Evolutionary conservation across 1,140 invertebrate species (phyloP).

Genomic region (Microplitis mediator): DNA sequence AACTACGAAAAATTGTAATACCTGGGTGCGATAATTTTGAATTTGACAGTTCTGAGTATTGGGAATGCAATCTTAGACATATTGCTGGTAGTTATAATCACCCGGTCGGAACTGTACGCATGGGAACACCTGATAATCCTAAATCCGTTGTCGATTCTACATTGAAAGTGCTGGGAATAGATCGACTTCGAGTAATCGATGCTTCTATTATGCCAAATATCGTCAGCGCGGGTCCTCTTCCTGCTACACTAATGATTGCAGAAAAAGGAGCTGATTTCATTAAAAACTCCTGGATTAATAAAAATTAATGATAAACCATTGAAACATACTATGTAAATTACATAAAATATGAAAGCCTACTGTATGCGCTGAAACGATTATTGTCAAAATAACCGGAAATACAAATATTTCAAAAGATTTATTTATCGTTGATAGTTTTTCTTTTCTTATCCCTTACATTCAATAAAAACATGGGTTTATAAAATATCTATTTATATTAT

Average conservation of each 20-base stretch:
- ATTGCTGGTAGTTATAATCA: slow-evolving; percentile 60
- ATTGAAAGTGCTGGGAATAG: slow-evolving; percentile 58
- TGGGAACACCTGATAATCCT: slow-evolving; percentile 59
- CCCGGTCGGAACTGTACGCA: slow-evolving; percentile 59
- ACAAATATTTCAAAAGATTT: slow-evolving; percentile 36
- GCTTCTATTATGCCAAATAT: slow-evolving; percentile 61
- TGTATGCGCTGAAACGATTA: no score
- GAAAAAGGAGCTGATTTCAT: slow-evolving; percentile 52
- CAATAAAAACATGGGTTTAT: no score
- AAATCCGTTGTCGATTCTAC: slow-evolving; percentile 63
- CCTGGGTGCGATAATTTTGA: slow-evolving; percentile 48
- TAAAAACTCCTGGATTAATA: slow-evolving; percentile 21
- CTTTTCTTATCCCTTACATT: no score
- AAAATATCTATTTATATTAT: no score
- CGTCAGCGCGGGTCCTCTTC: slow-evolving; percentile 60
- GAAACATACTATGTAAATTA: no score
- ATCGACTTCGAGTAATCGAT: slow-evolving; percentile 61
- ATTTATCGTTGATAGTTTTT: no score
- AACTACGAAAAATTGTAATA: slow-evolving; percentile 42
- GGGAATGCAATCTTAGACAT: slow-evolving; percentile 60
- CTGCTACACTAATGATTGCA: slow-evolving; percentile 63
- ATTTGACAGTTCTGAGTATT: slow-evolving; percentile 53
- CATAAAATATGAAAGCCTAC: no score
- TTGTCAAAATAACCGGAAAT: no score
- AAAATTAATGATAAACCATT: not conserved